phyloP scores from a whole-genome alignment of 2,888 invertebrate genomes.

The Axea sp. region DNA sequence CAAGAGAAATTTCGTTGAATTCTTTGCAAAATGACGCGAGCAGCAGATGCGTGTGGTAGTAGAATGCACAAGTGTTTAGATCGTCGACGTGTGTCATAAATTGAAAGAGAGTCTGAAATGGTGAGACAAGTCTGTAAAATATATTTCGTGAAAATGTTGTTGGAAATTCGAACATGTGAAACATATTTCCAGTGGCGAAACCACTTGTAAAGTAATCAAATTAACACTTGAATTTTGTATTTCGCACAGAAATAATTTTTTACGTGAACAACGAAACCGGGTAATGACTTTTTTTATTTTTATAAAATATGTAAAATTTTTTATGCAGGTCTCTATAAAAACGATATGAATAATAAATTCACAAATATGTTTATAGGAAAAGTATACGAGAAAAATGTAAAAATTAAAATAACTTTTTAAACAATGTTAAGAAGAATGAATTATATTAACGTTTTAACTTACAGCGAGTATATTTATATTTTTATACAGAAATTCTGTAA shows the following conservation, averaged over 20 bases:
- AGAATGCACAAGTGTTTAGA: constrained; percentile 44
- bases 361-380: too few relatives aligned
- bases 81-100: constrained; percentile 45
- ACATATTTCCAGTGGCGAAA: constrained; percentile 27
- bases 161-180: constrained; percentile 40
- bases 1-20: constrained; percentile 33
- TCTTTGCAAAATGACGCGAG: constrained; percentile 32
- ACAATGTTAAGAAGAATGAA: too few relatives aligned
- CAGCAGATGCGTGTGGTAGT: constrained; percentile 29
- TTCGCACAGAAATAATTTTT: constrained; percentile 22
- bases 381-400: too few relatives aligned
- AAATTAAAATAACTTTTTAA: too few relatives aligned
- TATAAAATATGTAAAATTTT: too few relatives aligned
- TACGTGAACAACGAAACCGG: too few relatives aligned
- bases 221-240: constrained; percentile 13
- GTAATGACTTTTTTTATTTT: too few relatives aligned
- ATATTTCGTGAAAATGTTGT: constrained; percentile 32
- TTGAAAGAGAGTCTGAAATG: constrained; percentile 49
- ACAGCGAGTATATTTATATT: too few relatives aligned
- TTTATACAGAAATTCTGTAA: too few relatives aligned
- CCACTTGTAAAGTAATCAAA: constrained; percentile 45
- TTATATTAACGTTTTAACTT: too few relatives aligned
- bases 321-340: too few relatives aligned
- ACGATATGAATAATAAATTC: too few relatives aligned
- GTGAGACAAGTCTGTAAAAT: constrained; percentile 40